phyloP scores from a whole-genome alignment of 1,140 invertebrate species.

The Drosophila prosaltans region DNA sequence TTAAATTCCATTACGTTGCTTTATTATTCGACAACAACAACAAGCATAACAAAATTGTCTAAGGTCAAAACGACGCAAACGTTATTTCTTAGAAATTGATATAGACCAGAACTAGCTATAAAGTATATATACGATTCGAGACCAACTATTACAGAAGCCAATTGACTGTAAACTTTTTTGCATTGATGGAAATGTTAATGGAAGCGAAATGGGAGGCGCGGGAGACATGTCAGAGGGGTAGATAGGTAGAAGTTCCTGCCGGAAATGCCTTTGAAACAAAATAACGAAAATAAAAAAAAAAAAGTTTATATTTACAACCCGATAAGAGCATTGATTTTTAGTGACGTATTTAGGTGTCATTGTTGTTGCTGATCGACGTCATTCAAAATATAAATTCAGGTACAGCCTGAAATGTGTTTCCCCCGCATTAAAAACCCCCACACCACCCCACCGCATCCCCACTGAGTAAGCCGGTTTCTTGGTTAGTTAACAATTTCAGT shows the following conservation, averaged over 20 bases:
- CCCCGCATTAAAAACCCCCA: background rate
- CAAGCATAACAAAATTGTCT: constrained; percentile 27
- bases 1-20: constrained; percentile 45
- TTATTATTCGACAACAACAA: constrained; percentile 32
- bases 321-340: background rate
- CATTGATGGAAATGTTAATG: background rate
- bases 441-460: too few species aligned
- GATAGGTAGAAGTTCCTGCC: background rate
- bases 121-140: background rate
- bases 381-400: background rate
- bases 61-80: constrained; percentile 42
- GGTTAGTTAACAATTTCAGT: too few species aligned
- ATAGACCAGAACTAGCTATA: constrained; percentile 38
- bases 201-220: background rate
- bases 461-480: background rate
- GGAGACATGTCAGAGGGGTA: background rate
- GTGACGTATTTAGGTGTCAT: background rate
- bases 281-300: background rate
- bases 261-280: constrained; percentile 7
- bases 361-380: background rate
- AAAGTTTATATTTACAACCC: background rate
- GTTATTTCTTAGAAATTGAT: constrained; percentile 47
- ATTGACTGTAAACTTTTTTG: constrained; percentile 34
- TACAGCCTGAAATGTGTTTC: background rate
- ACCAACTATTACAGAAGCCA: constrained; percentile 40